Base-by-base conservation (phyloP, 1,140 invertebrate species). In the Bombus pascuorum region DNA sequence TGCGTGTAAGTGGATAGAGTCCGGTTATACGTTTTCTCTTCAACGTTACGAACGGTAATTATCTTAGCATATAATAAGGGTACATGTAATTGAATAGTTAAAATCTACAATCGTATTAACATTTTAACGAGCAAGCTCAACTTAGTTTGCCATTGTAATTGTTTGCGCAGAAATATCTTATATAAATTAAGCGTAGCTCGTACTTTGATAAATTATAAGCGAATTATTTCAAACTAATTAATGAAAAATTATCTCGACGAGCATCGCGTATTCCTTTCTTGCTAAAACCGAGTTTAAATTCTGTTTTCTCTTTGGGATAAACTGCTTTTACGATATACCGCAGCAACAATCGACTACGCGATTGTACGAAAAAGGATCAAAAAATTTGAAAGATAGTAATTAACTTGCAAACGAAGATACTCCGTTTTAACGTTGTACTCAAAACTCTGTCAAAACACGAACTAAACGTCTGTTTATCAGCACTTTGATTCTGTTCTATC, bases 41-140 rank as follows among this genome's bases (percentile, higher is more conserved):
- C 73, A 15, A 13, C 28, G 25, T 42, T 39, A 72, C 18, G 39
- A 72, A n/a, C 28, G 39, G 37, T 72, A 73, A 72, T 72, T 42
- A 42, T 18, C 70, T 72, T 72, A n/a, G 25, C 37, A 5, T 42
- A 15, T 32, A 42, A 72, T n/a, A n/a, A 72, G 37, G 70, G 5
- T 72, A 65, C 59, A 32, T 65, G 62, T 65, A 71, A 72, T 72
- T 42, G 70, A 72, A 72, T 73, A 73, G 28, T 73, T 44, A 44
- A 73, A 42, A 44, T 42, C 28, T 44, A 44, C 28, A 44, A 73
- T 44, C 39, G 3, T 9, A 34, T 73, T 42, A 73, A 73, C n/a
- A 22, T 73, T 73, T 47, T 44, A 44, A 47, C 15, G 25, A 44
- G 72, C 15, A 47, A 32, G n/a, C 72, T 73, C 72, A 22, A 73